Evolutionary conservation across 2,888 invertebrate genomes (phyloP), one percentile per base, ranked within the genome.

Genomic region (Sepioteuthis lessoniana): DNA sequence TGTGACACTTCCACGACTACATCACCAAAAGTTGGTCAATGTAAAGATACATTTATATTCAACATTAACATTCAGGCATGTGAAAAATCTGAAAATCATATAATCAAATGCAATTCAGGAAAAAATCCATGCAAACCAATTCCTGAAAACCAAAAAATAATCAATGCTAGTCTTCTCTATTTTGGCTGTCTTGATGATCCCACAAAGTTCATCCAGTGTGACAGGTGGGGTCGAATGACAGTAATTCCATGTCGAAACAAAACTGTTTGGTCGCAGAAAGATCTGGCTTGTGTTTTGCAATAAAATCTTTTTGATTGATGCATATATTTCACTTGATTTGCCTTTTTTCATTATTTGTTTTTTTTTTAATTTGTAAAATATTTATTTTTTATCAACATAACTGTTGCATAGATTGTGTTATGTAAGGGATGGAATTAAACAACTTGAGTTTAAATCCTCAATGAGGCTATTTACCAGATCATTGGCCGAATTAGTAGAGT

Each of bases 81-180:
- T 16, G n/a, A n/a, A 16, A 76, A 19, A 0, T 0, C 0, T 1
- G 10, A 76, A n/a, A 3, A 16, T 7, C 16, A 16, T 13, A 10
- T 35, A 16, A 35, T 35, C 16, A 76, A 31, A 76, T 91, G 91
- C 38, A 16, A 4, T 0, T n/a, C n/a, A 38, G 31, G 31, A 13
- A 0, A 8, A 4, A 91, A 91, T 21, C 91, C 91, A 47, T 91
- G 91, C n/a, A 91, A 91, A 38, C 42, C 46, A 31, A 42, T 42
- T 31, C 38, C 38, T 46, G 13, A 2, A 10, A 38, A 0, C 19
- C n/a, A 91, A 91, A 42, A 91, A 10, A 13, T 91, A 21, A 91
- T 91, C 25, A 19, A 38, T 31, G 91, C 91, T 38, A 1, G 19
- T 35, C 42, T 13, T 31, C 38, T 91, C 10, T 91, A 46, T 37